phyloP scores from a whole-genome alignment of 1,140 invertebrate genomes.

The Macrosteles quadrilineatus region DNA sequence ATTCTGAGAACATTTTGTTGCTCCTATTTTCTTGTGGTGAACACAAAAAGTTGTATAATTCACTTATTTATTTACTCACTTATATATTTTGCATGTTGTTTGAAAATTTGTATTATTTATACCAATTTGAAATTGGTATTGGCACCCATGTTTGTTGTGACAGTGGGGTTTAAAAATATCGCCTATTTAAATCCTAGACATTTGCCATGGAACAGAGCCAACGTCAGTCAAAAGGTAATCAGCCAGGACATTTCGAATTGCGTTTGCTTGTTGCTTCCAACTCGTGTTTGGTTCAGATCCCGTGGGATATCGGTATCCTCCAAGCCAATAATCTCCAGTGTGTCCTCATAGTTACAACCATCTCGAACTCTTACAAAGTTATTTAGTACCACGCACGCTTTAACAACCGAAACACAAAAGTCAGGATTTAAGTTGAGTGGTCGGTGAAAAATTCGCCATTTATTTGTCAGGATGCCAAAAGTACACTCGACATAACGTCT shows the following conservation, averaged over 20 bases:
- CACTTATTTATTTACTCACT: no score
- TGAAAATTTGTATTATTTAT: no score
- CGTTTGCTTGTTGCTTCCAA: slow-evolving; percentile 17
- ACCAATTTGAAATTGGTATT: no score
- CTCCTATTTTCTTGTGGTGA: no score
- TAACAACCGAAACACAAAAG: slow-evolving; percentile 38
- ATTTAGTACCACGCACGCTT: slow-evolving; percentile 37
- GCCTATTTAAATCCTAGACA: slow-evolving; percentile 11
- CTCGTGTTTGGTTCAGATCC: slow-evolving; percentile 11
- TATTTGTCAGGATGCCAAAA: slow-evolving; percentile 45
- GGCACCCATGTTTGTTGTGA: no score
- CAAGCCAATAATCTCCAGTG: slow-evolving; percentile 31
- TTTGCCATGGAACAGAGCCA: slow-evolving; percentile 34
- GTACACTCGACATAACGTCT: slow-evolving; percentile 44
- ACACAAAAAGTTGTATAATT: no score
- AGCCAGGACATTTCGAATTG: slow-evolving; percentile 8
- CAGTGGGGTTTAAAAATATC: no score
- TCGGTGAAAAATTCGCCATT: slow-evolving; percentile 47
- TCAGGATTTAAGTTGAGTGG: slow-evolving; percentile 39
- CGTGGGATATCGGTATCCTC: slow-evolving; percentile 33
- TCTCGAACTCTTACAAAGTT: slow-evolving; percentile 33
- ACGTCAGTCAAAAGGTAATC: slow-evolving; percentile 33
- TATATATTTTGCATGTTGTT: no score
- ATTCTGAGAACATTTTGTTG: no score
- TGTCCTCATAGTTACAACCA: slow-evolving; percentile 33